Conservation (phyloP, 2,113 vertebrate genomes). For the Clupea harengus region DNA sequence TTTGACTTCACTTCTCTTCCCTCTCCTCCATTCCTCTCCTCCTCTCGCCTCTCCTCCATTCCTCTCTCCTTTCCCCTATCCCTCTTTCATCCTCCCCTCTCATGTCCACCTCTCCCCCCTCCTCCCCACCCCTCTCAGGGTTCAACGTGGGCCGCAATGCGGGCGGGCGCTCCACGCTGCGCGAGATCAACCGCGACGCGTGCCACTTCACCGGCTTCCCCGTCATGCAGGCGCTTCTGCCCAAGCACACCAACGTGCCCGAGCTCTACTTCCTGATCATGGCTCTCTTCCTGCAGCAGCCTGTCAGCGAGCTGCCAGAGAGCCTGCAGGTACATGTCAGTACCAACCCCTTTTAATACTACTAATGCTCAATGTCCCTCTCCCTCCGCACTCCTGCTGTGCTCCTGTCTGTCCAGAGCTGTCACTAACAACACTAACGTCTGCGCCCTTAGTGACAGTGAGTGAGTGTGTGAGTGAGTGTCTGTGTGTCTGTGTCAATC, state of each 20-base stretch:
- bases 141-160: constrained; percentile 96
- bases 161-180: constrained; percentile 85
- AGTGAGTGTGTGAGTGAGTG: constrained; percentile 12
- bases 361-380: constrained; percentile 14
- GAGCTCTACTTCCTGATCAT: constrained; percentile 98
- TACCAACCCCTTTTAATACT: constrained; percentile 53
- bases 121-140: constrained; percentile 64
- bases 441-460: neutral
- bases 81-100: neutral
- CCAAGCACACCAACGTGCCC: constrained; percentile 95
- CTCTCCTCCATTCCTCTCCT: neutral
- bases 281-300: constrained; percentile 97
- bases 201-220: constrained; percentile 96
- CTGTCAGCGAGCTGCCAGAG: constrained; percentile 92
- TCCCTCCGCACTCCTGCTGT: neutral
- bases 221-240: constrained; percentile 89
- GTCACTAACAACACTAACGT: neutral
- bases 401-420: neutral
- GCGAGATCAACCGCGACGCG: constrained; percentile 95
- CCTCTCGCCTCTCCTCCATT: neutral
- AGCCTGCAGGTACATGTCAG: constrained; percentile 91
- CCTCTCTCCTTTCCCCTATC: neutral
- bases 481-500: constrained; percentile 1
- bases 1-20: neutral
- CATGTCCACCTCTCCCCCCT: neutral